Percentiles rank a stretch among this genome's conserved stretches.
These are phyloP conservation scores for Tamias sibiricus DNA, from an alignment of 2,113 vertebrate species.

Conservation along the genomic window DNA sequence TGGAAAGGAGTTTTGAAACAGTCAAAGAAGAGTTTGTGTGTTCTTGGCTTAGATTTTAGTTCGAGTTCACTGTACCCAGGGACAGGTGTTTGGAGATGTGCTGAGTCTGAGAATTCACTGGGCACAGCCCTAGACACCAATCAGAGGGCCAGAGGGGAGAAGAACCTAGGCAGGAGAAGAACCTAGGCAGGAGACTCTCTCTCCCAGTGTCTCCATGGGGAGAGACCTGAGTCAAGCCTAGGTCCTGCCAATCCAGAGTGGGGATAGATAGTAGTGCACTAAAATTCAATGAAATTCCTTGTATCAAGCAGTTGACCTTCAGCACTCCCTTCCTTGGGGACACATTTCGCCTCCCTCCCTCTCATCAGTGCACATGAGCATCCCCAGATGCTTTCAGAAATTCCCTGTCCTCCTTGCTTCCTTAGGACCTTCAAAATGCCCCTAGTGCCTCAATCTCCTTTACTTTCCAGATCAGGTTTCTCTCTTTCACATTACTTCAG, in stretches of 20 bases:
- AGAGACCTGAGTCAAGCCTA: background rate
- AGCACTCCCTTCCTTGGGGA: background rate
- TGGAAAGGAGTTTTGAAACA: conserved; percentile 15
- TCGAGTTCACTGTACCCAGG: background rate
- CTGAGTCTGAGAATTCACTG: background rate
- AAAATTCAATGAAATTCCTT: background rate
- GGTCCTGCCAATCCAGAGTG: background rate
- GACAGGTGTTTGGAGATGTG: conserved; percentile 7
- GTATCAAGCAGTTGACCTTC: background rate
- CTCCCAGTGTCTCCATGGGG: background rate
- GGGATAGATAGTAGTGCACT: background rate
- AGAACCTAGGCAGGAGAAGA: background rate
- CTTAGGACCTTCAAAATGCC: background rate
- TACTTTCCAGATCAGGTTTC: background rate
- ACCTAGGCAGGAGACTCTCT: background rate
- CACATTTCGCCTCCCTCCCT: background rate
- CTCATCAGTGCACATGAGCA: background rate
- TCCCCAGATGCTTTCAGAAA: background rate
- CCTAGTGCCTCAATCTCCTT: background rate
- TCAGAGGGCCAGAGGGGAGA: background rate
- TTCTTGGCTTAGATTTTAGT: conserved; percentile 50
- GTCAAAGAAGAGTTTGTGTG: conserved; percentile 16
- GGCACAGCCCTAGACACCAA: background rate
- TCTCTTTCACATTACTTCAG: background rate
- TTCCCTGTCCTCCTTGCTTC: background rate